Evolutionary conservation across 1,140 invertebrate species (phyloP), one percentile per base, ranked within the genome.

Genomic region (Sminthurinus signatus): DNA sequence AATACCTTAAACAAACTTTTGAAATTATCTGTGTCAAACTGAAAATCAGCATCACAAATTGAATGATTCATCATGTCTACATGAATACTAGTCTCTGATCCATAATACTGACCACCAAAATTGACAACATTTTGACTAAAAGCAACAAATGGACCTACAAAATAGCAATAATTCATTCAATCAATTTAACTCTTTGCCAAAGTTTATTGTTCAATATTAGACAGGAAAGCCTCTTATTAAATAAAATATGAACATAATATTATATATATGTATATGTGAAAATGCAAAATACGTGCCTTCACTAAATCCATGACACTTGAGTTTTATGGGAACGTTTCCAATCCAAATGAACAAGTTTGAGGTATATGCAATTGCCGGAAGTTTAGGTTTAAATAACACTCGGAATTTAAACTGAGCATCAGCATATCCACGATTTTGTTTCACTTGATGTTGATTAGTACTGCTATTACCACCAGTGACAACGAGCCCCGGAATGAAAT

Each of bases 11-110:
- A 65, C 5, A 29, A 17, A 42, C 63, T 65, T 39, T 57, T 25
- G 28, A 43, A 52, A 50, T 65, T 65, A 43, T 65, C 63, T 12
- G 27, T 31, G 32, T 65, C 63, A 27, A 65, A 60, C 48, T 65
- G 63, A 36, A 65, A 65, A 5, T 39, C 2, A 15, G 56, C 63
- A 27, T 23, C 25, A 25, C 56, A 54, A 15, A n/a, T 52, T 0
- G 63, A 65, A 23, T 54, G 50, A 55, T 65, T 65, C 12, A 59
- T 29, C 0, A 65, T 29, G 28, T 59, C 32, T 25, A 65, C 29
- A 2, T 4, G 14, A 21, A 25, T 32, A 25, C 29, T 52, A 21
- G 1, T 44, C 43, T 60, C 63, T 1, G 25, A 19, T 15, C 42
- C n/a, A 10, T 31, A 28, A 23, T 42, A 42, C 14, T 19, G 19